A percentile compares a stretch with the other conserved stretches of the same genome.
phyloP scores from a whole-genome alignment of 2,797 vertebrate genomes.

The Dallia pectoralis region DNA sequence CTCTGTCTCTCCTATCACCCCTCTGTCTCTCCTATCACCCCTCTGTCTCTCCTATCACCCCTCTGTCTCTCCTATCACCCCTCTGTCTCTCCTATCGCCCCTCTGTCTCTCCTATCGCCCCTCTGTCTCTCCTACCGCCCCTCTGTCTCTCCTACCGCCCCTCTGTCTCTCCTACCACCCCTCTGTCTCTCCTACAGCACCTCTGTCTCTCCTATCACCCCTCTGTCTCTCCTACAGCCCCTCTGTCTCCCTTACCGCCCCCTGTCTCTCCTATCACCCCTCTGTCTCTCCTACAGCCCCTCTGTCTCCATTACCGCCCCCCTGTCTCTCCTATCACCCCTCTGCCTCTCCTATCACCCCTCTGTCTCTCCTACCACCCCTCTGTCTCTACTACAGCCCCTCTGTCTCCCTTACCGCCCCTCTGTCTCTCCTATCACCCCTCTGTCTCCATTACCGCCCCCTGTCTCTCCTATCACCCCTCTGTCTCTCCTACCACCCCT shows the following conservation, averaged over 20 bases:
- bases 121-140: not conserved
- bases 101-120: not conserved
- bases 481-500: not conserved
- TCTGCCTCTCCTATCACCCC: too few relatives aligned
- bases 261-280: not conserved
- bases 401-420: not conserved
- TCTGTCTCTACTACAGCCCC: not conserved
- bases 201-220: not conserved
- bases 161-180: too few relatives aligned
- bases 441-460: too few relatives aligned
- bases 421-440: too few relatives aligned
- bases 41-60: too few relatives aligned
- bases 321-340: too few relatives aligned
- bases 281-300: not conserved
- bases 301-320: too few relatives aligned
- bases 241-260: not conserved
- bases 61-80: not conserved
- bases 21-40: not conserved
- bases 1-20: not conserved
- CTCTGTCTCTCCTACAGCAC: not conserved
- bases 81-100: not conserved
- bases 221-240: not conserved
- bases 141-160: too few relatives aligned
- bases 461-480: too few relatives aligned
- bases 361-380: not conserved